These are phyloP conservation scores for Solea senegalensis DNA, from an alignment of 2,113 vertebrate species.

Conservation along the genomic window DNA sequence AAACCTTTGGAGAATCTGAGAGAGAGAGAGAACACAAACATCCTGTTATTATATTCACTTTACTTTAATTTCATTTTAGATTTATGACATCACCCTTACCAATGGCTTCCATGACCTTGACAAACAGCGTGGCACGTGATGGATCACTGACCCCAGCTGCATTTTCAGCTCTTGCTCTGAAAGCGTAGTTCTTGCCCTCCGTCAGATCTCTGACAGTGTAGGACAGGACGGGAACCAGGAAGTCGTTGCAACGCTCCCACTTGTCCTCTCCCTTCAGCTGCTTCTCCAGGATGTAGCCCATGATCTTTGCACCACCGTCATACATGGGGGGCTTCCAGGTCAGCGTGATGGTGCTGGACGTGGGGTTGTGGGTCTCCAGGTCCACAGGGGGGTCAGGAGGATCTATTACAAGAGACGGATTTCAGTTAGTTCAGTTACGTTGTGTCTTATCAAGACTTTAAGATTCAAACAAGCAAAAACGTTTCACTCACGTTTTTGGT, in stretches of 20 bases:
- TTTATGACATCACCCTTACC: constrained; percentile 76
- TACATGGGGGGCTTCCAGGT: constrained; percentile 98
- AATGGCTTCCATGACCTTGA: constrained; percentile 88
- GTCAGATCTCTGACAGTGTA: constrained; percentile 91
- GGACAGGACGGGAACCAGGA: constrained; percentile 91
- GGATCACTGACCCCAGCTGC: constrained; percentile 93
- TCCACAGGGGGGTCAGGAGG: constrained; percentile 93
- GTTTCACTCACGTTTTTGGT: constrained; percentile 89
- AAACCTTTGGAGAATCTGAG: constrained; percentile 92
- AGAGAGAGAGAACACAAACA: neutral
- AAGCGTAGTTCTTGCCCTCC: constrained; percentile 91
- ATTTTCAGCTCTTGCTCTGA: constrained; percentile 92
- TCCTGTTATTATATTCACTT: neutral
- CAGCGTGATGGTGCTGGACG: constrained; percentile 90
- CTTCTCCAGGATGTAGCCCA: constrained; percentile 96
- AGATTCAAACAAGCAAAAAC: neutral
- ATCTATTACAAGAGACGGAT: constrained; percentile 74
- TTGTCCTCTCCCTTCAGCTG: constrained; percentile 89
- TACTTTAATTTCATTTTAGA: neutral
- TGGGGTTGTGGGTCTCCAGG: constrained; percentile 91
- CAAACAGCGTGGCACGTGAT: constrained; percentile 86
- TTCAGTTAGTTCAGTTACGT: neutral
- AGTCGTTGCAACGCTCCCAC: constrained; percentile 95
- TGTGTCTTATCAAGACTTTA: neutral
- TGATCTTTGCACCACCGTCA: constrained; percentile 95